Evolutionary conservation across 2,888 invertebrate species (phyloP).

Genomic region (Apoda limacodes): DNA sequence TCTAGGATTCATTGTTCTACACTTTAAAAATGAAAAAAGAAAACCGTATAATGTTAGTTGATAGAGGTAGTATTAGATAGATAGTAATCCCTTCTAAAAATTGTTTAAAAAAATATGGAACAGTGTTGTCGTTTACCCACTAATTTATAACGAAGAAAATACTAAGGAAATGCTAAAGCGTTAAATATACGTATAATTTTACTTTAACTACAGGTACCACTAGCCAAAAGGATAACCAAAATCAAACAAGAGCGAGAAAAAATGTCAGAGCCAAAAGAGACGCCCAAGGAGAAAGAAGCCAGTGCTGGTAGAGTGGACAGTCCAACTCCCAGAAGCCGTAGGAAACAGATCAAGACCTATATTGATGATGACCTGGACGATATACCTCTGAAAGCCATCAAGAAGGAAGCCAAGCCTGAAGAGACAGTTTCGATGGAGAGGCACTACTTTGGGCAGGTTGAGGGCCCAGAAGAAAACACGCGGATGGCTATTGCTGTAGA

Average conservation of each 20-base stretch:
- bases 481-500: slow-evolving; percentile 47
- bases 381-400: slow-evolving; percentile 48
- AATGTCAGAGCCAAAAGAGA: slow-evolving; percentile 30
- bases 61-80: too few species aligned
- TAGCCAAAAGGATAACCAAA: slow-evolving; percentile 49
- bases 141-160: too few species aligned
- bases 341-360: slow-evolving; percentile 40
- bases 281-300: slow-evolving; percentile 26
- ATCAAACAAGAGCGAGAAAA: slow-evolving; percentile 43
- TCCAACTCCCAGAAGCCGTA: slow-evolving; percentile 28
- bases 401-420: slow-evolving; percentile 50
- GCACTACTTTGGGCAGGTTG: slow-evolving; percentile 73
- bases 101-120: too few species aligned
- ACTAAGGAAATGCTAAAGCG: too few species aligned
- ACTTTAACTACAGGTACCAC: slow-evolving; percentile 34
- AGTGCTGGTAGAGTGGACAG: slow-evolving; percentile 13
- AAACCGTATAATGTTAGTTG: too few species aligned
- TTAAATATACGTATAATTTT: too few species aligned
- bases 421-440: slow-evolving; percentile 70
- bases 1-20: too few species aligned
- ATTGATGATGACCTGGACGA: slow-evolving; percentile 49
- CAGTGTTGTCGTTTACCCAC: too few species aligned
- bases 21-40: too few species aligned
- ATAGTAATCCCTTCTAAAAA: too few species aligned
- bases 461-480: slow-evolving; percentile 28